Evolutionary conservation across 2,113 vertebrate species (phyloP).

Genomic region (Dicentrarchus labrax): DNA sequence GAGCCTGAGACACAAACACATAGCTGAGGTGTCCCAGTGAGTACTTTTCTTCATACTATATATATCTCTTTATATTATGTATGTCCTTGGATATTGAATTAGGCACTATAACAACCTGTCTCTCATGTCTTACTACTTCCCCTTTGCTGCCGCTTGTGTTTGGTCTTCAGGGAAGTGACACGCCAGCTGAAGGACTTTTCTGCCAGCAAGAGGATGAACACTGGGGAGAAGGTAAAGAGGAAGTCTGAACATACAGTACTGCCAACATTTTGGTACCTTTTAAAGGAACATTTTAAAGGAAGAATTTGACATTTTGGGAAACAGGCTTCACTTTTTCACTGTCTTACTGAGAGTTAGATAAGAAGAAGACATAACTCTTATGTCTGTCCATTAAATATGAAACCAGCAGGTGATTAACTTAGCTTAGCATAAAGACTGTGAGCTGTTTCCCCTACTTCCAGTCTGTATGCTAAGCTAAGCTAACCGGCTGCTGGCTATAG

Average conservation of each 20-base stretch:
- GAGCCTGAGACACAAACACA: constrained; percentile 97
- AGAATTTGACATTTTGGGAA: background rate
- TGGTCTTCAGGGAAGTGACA: constrained; percentile 91
- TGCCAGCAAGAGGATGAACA: constrained; percentile 99
- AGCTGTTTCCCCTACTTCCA: too few species aligned
- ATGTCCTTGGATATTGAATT: background rate
- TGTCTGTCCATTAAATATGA: background rate
- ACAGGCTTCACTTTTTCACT: background rate
- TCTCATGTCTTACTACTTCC: background rate
- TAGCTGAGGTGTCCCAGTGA: constrained; percentile 99
- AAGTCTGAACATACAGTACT: background rate
- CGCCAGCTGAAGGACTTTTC: constrained; percentile 99
- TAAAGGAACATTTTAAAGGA: background rate
- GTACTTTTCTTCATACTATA: constrained; percentile 67
- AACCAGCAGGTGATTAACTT: background rate
- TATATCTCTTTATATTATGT: background rate
- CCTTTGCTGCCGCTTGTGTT: background rate
- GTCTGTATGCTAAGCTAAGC: too few species aligned
- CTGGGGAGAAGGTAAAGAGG: constrained; percentile 94
- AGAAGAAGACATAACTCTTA: background rate
- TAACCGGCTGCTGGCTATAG: too few species aligned
- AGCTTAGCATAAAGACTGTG: background rate
- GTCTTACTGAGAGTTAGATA: background rate
- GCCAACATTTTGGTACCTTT: background rate
- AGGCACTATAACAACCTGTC: too few species aligned